These are phyloP conservation scores for Anneissia japonica DNA, from an alignment of 35 echinoderm and acorn worm species.

Conservation along the genomic window DNA sequence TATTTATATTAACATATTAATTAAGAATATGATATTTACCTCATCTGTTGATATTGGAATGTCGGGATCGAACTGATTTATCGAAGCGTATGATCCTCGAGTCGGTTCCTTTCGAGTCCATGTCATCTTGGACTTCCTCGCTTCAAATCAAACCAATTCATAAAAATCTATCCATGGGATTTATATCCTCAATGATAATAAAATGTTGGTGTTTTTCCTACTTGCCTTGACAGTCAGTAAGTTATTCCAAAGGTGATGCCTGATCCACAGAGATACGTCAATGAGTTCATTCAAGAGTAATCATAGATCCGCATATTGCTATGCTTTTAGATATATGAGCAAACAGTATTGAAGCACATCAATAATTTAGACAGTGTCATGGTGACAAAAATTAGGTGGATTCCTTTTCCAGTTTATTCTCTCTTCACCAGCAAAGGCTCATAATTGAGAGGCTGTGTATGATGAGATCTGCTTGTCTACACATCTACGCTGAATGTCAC, in stretches of 20 bases:
- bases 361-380: not conserved
- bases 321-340: not conserved
- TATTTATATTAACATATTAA: not conserved
- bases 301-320: not conserved
- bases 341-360: not conserved
- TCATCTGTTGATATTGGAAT: constrained; percentile 95
- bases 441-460: not conserved
- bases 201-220: not conserved
- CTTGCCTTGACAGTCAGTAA: not conserved
- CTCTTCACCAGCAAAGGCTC: not conserved
- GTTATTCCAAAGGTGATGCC: not conserved
- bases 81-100: constrained; percentile 84
- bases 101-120: constrained; percentile 67
- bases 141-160: not conserved
- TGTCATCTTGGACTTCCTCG: constrained; percentile 51
- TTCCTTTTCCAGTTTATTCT: not conserved
- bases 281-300: not conserved
- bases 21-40: constrained; percentile 28
- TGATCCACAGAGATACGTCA: not conserved
- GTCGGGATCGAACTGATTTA: constrained; percentile 93
- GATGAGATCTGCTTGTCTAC: not conserved
- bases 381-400: constrained; percentile 1
- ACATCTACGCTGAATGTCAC: not conserved
- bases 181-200: not conserved
- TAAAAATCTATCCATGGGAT: not conserved